Conservation (phyloP, 2,888 invertebrate genomes). For the Steromphala cineraria region DNA sequence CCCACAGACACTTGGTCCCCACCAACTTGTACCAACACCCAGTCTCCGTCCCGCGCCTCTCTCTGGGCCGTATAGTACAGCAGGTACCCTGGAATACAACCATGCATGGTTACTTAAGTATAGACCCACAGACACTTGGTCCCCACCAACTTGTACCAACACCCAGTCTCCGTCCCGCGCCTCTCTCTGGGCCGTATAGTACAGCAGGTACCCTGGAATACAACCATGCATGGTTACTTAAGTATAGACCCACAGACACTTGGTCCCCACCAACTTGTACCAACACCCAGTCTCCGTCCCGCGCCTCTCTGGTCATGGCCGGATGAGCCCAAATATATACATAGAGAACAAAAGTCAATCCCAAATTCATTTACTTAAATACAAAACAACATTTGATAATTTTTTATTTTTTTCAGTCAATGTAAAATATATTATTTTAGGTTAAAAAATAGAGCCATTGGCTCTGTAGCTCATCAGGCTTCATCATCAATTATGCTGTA, state of each 20-base stretch:
- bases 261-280: constrained; percentile 81
- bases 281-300: constrained; percentile 89
- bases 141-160: constrained; percentile 80
- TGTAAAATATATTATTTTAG: too few relatives aligned
- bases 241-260: constrained; percentile 83
- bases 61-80: constrained; percentile 90
- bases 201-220: constrained; percentile 87
- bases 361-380: too few relatives aligned
- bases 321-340: too few relatives aligned
- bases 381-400: too few relatives aligned
- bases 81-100: constrained; percentile 83
- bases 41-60: constrained; percentile 85
- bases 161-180: constrained; percentile 89
- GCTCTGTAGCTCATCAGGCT: too few relatives aligned
- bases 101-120: too few relatives aligned
- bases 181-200: constrained; percentile 87
- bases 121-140: constrained; percentile 85
- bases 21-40: constrained; percentile 83
- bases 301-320: constrained; percentile 82
- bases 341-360: too few relatives aligned
- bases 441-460: too few relatives aligned
- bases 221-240: too few relatives aligned
- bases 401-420: too few relatives aligned
- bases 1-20: constrained; percentile 84
- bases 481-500: too few relatives aligned